These are phyloP conservation scores for Neuroterus valhalla DNA, from an alignment of 1,140 invertebrate genomes.

Conservation along the genomic window DNA sequence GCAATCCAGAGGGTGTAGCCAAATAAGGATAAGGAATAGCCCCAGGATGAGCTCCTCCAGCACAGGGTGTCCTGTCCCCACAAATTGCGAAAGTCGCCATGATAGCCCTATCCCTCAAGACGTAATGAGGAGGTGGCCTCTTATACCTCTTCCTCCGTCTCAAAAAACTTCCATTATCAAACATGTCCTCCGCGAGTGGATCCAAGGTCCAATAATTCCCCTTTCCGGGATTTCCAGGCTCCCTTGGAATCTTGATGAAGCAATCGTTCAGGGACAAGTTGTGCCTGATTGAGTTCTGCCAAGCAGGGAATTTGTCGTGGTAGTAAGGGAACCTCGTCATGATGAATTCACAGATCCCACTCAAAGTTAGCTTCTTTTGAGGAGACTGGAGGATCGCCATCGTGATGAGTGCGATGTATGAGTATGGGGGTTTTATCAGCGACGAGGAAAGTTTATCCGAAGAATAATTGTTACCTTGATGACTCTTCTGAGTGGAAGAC, in stretches of 20 bases:
- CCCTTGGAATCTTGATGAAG: constrained; percentile 98
- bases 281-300: constrained; percentile 98
- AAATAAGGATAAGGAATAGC: constrained; percentile 64
- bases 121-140: constrained; percentile 81
- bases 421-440: constrained; percentile 95
- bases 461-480: constrained; percentile 48
- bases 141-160: constrained; percentile 96
- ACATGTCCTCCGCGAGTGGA: constrained; percentile 98
- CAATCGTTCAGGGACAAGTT: constrained; percentile 99
- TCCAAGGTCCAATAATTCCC: constrained; percentile 99
- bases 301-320: constrained; percentile 94
- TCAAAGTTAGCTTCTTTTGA: constrained; percentile 96
- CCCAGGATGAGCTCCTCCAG: constrained; percentile 58
- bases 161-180: constrained; percentile 98
- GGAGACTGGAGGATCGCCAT: constrained; percentile 99
- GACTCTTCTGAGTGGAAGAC: constrained; percentile 45
- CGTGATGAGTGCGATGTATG: constrained; percentile 97
- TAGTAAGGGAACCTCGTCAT: constrained; percentile 98
- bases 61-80: constrained; percentile 63
- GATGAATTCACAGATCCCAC: constrained; percentile 99
- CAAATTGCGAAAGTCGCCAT: constrained; percentile 74
- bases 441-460: constrained; percentile 70
- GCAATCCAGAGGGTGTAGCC: constrained; percentile 70
- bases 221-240: constrained; percentile 98
- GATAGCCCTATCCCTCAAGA: constrained; percentile 74